These are phyloP conservation scores for Tenthredo mesomela DNA, from an alignment of 2,888 invertebrate species.

Conservation along the genomic window DNA sequence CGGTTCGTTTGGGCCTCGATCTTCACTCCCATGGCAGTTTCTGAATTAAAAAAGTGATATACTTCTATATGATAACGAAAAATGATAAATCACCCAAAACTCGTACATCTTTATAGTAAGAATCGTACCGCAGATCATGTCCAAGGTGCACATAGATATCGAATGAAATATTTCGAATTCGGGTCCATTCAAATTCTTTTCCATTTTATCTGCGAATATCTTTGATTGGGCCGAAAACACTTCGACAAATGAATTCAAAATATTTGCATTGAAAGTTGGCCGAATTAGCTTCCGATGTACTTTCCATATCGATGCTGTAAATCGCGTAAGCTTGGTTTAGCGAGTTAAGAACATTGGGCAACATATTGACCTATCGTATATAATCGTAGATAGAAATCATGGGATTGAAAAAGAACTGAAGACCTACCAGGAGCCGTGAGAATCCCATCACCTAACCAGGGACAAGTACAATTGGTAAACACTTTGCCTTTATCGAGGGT, in stretches of 20 bases:
- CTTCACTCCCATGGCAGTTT: conserved; percentile 86
- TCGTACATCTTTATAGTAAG: too few species aligned
- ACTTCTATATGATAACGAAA: background rate
- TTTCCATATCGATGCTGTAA: conserved; percentile 81
- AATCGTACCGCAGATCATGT: conserved; percentile 82
- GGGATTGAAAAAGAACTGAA: background rate
- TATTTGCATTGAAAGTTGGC: conserved; percentile 83
- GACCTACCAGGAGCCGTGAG: background rate
- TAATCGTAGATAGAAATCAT: background rate
- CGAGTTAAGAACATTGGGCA: background rate
- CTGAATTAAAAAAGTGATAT: conserved; percentile 74
- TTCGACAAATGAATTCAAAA: conserved; percentile 82
- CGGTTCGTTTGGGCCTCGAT: too few species aligned
- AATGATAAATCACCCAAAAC: too few species aligned
- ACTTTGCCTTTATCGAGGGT: too few species aligned
- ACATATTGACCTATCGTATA: background rate
- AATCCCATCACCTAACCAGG: background rate
- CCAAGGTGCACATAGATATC: conserved; percentile 81
- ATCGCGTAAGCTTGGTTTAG: too few species aligned
- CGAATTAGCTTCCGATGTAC: conserved; percentile 81
- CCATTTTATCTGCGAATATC: conserved; percentile 75
- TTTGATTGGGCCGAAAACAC: conserved; percentile 82
- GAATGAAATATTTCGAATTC: conserved; percentile 80
- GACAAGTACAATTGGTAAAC: too few species aligned
- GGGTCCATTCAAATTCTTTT: conserved; percentile 72